A percentile compares a stretch with the other conserved stretches of the same genome.
phyloP scores from a whole-genome alignment of 2,113 vertebrate species.

The Charadrius vociferus region DNA sequence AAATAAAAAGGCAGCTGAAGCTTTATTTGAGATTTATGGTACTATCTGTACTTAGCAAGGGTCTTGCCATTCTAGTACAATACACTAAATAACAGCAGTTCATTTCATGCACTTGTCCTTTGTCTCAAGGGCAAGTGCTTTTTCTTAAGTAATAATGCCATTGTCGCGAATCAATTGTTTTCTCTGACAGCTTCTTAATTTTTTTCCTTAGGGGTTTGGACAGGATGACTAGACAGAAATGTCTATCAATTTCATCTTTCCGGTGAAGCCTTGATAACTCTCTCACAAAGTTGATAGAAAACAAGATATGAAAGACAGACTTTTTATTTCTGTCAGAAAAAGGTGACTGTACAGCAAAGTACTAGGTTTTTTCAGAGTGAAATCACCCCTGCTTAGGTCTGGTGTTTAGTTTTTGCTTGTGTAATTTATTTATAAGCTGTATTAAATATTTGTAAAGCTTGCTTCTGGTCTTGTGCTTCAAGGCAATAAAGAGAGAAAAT shows the following conservation, averaged over 20 bases:
- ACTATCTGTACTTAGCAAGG: background rate
- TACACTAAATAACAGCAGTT: background rate
- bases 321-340: background rate
- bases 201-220: background rate
- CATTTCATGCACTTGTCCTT: background rate
- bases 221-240: background rate
- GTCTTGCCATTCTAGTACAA: background rate
- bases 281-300: background rate
- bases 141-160: background rate
- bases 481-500: background rate
- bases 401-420: background rate
- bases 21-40: background rate
- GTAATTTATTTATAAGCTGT: background rate
- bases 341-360: background rate
- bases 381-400: background rate
- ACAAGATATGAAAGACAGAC: background rate
- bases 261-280: background rate
- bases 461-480: background rate
- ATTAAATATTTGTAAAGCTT: slow-evolving; percentile 17
- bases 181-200: background rate
- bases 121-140: background rate
- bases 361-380: background rate
- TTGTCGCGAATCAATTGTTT: background rate
- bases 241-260: background rate
- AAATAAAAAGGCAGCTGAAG: background rate